Percentiles rank a stretch among this genome's conserved stretches.
Conservation (phyloP, 1,140 invertebrate genomes). For the Drosophila melanogaster region DNA sequence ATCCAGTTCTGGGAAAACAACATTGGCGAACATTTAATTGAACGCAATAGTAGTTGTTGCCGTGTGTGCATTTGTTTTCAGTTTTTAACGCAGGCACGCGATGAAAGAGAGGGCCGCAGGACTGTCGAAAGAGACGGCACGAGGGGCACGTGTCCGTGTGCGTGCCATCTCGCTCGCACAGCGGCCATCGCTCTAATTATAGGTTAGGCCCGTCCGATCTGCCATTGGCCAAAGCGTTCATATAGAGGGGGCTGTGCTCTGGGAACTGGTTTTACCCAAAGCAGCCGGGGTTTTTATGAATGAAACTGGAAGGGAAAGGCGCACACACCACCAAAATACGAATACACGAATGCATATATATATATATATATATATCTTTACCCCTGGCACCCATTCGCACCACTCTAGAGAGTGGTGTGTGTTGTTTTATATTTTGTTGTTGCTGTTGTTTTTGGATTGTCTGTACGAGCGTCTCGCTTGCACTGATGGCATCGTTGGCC, state of each 20-base stretch:
- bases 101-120: constrained; percentile 3
- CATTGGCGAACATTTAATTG: constrained; percentile 44
- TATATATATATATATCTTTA: not conserved
- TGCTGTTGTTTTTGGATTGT: not conserved
- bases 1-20: constrained; percentile 28
- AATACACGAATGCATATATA: not conserved
- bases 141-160: constrained; percentile 34
- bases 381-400: constrained; percentile 4
- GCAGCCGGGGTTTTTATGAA: constrained; percentile 27
- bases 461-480: constrained; percentile 24
- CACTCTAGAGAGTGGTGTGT: constrained; percentile 1
- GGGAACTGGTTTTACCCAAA: constrained; percentile 43
- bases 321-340: not conserved
- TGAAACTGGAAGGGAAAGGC: constrained; percentile 8
- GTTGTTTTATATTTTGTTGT: too few species aligned
- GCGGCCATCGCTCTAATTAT: constrained; percentile 84
- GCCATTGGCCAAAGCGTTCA: constrained; percentile 60
- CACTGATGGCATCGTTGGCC: not conserved
- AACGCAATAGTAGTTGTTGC: constrained; percentile 22
- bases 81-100: constrained; percentile 20
- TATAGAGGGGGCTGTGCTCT: constrained; percentile 51
- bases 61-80: constrained; percentile 12
- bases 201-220: constrained; percentile 63
- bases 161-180: constrained; percentile 57
- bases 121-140: constrained; percentile 29